Base-by-base conservation (phyloP, 2,797 vertebrate species). In the Leuciscus waleckii region DNA sequence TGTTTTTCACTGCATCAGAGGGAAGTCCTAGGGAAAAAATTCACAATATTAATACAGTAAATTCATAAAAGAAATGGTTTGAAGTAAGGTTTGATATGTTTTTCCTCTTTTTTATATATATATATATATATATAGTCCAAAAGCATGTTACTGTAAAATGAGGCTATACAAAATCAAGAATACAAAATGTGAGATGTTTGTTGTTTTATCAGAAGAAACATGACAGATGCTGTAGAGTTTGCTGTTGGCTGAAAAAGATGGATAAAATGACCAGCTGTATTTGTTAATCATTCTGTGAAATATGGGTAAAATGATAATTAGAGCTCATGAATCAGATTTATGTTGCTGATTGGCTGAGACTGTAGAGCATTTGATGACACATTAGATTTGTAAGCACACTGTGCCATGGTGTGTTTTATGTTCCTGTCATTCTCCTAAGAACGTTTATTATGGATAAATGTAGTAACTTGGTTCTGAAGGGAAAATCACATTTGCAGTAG, bases 211-310 rank as follows among this genome's bases (percentile, higher is more conserved):
- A 75, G 41, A 65, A 83, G 14, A 43, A 75, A 49, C 21, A n/a
- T 75, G 32, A 63, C 32, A 76, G 32, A 74, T 1, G 26, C 41
- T 35, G 13, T 23, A 11, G 26, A 32, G 7, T 82, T 35, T 35
- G 14, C 21, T 37, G 23, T 2, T 14, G 3, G 43, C 81, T 61
- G 9, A n/a, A 43, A 82, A 49, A 13, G 10, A 71, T 82, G 68
- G 51, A 49, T 49, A 49, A 32, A 63, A 29, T 16, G 11, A 58
- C n/a, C n/a, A 43, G 39, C 46, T 23, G 21, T 61, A 26, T 37
- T 80, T 68, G 43, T 68, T 46, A 73, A 73, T 73, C 54, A 83
- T 67, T 67, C 23, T 8, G 9, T 54, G 29, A 67, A 76, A 51
- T 75, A 83, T 26, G 23, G 26, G 67, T 71, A 68, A 76, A 67